These are phyloP conservation scores for Agrochola litura DNA, from an alignment of 2,888 invertebrate genomes.

Conservation along the genomic window DNA sequence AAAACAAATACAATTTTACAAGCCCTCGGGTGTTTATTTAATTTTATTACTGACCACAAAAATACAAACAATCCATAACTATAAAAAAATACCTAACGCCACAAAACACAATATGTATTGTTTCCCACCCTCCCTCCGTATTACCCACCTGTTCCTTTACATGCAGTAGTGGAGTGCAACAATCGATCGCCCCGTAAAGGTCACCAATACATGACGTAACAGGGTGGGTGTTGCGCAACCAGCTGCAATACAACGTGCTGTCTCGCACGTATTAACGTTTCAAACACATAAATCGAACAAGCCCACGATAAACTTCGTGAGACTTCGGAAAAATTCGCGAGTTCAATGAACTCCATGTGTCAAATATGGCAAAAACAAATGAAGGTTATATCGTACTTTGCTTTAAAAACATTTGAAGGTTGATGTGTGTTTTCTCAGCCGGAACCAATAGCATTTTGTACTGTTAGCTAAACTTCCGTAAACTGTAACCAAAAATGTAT, in stretches of 20 bases:
- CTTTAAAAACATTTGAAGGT: slow-evolving; percentile 40
- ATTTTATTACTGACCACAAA: not conserved
- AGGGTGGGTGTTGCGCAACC: slow-evolving; percentile 84
- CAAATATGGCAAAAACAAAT: slow-evolving; percentile 38
- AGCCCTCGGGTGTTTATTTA: not conserved
- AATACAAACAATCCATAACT: not conserved
- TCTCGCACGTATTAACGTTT: slow-evolving; percentile 45
- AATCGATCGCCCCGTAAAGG: slow-evolving; percentile 87
- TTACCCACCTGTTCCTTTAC: slow-evolving; percentile 53
- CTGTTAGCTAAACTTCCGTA: slow-evolving; percentile 61
- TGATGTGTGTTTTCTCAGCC: slow-evolving; percentile 31
- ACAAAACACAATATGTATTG: slow-evolving; percentile 13
- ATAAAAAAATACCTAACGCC: not conserved
- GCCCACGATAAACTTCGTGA: slow-evolving; percentile 34
- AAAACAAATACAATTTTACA: not conserved
- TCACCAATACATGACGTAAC: slow-evolving; percentile 87
- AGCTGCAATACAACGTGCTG: slow-evolving; percentile 73
- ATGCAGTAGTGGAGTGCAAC: slow-evolving; percentile 68
- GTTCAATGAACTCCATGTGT: slow-evolving; percentile 52
- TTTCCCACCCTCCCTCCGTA: slow-evolving; percentile 8
- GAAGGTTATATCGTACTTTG: slow-evolving; percentile 1
- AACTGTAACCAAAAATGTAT: slow-evolving; percentile 34
- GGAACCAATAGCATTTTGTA: slow-evolving; percentile 46
- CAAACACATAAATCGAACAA: slow-evolving; percentile 36
- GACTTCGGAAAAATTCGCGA: slow-evolving; percentile 35